Conservation (phyloP, 1,140 invertebrate species). For the Littorina saxatilis region DNA sequence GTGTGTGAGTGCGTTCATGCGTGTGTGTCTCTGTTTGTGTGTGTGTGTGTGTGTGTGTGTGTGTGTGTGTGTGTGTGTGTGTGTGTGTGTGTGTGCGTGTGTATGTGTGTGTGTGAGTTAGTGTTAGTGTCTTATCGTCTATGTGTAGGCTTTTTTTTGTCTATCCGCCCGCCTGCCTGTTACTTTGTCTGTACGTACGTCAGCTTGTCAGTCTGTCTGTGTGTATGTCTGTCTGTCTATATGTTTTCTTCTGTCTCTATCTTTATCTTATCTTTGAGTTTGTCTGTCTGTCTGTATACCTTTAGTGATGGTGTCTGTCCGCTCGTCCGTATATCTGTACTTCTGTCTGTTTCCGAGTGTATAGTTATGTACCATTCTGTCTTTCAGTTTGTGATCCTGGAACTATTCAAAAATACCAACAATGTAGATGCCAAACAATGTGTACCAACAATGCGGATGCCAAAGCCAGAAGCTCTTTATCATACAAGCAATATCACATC, state of each 20-base stretch:
- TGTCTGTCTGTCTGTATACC: background rate
- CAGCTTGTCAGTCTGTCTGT: background rate
- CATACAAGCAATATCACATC: no score
- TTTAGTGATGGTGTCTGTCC: no score
- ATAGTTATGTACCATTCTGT: no score
- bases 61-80: background rate
- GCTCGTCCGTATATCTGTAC: no score
- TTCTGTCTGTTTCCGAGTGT: background rate
- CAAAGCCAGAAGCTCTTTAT: no score
- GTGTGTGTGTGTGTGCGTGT: conserved; percentile 8
- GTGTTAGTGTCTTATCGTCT: background rate
- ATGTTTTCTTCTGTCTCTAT: no score
- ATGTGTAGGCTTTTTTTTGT: background rate
- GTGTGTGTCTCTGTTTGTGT: no score
- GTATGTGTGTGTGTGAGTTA: background rate
- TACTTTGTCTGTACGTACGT: background rate
- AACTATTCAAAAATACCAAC: no score
- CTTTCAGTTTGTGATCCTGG: no score
- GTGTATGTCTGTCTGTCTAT: background rate
- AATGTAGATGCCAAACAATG: no score
- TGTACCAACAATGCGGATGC: no score
- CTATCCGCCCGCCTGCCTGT: background rate
- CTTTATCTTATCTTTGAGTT: background rate
- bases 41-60: background rate
- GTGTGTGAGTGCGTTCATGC: no score